Percentiles rank a stretch among this genome's conserved stretches.
These are phyloP conservation scores for Drosophila kuntzei DNA, from an alignment of 2,888 invertebrate genomes.

Conservation along the genomic window DNA sequence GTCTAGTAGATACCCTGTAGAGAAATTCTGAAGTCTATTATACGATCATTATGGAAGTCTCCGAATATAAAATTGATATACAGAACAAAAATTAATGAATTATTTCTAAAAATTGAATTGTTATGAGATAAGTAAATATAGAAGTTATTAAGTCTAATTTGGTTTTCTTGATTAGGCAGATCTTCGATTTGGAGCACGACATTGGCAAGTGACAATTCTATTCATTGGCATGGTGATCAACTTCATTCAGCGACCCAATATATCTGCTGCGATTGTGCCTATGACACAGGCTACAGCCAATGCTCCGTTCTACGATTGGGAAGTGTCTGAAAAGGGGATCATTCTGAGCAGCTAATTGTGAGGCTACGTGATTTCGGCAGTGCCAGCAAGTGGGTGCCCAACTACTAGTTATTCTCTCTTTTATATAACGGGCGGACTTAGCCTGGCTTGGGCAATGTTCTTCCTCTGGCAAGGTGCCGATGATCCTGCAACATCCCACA, in stretches of 20 bases:
- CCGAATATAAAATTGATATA: too few relatives aligned
- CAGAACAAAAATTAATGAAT: too few relatives aligned
- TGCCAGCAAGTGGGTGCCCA: constrained; percentile 2
- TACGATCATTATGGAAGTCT: too few relatives aligned
- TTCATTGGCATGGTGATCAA: constrained; percentile 8
- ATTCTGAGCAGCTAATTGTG: constrained; percentile 5
- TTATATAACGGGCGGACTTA: constrained; percentile 87
- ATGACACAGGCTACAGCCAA: constrained; percentile 5
- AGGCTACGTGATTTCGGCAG: background rate
- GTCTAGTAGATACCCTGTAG: background rate
- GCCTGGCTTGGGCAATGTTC: constrained; percentile 86
- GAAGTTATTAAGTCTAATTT: background rate
- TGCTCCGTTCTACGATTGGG: constrained; percentile 4
- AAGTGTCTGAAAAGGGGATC: constrained; percentile 1
- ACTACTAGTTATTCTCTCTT: constrained; percentile 85
- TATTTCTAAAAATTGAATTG: background rate
- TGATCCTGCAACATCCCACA: background rate
- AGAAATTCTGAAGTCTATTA: background rate
- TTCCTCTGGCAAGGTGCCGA: constrained; percentile 87
- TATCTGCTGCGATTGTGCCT: background rate
- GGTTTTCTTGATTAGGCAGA: background rate
- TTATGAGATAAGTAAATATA: background rate
- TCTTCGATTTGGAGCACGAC: background rate
- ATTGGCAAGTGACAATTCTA: constrained; percentile 4
- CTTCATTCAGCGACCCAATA: constrained; percentile 1